Evolutionary conservation across 2,113 vertebrate genomes (phyloP), one percentile per base, ranked within the genome.

Genomic region (Martes martes): DNA sequence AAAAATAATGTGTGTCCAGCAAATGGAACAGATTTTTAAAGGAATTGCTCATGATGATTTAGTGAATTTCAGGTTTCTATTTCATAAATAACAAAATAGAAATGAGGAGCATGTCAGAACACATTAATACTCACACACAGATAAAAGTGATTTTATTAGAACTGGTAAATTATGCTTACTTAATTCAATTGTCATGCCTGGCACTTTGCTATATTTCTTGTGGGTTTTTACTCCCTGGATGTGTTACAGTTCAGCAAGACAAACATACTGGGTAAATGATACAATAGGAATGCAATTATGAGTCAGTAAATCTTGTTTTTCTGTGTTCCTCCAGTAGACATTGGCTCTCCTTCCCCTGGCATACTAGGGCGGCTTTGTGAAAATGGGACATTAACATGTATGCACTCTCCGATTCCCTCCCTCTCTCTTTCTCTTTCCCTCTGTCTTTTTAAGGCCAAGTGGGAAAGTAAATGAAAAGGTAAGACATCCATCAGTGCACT

Each of bases 71-170:
- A 97, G 89, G 24, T 78, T 94, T 89, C 47, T 86, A 26, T 93
- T 96, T 98, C 96, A 74, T 96, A 97, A 98, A 97, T 80, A 98
- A 95, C 59, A 97, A 97, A 98, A 52, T 15, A 98, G 94, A 98
- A 98, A 98, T 97, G 86, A 97, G 89, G 57, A 79, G 39, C 10
- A 0, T 0, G 4, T 87, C 76, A 89, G 95, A 97, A 97, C 47
- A 0, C 84, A 85, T 97, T 96, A 98, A 42, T 0, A 74, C 95
- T 83, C 59, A 69, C 96, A 94, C 57, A 47, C 74, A 95, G 96
- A 88, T 96, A 97, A 98, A 97, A 97, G 87, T 24, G 39, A 95
- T 90, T 97, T 97, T 95, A 59, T 92, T 97, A 76, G 78, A 94
- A 87, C 90, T 69, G 67, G 39, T 96, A 93, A 97, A 95, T 97